phyloP scores from a whole-genome alignment of 2,797 vertebrate genomes.

The Craterocephalus amniculus region DNA sequence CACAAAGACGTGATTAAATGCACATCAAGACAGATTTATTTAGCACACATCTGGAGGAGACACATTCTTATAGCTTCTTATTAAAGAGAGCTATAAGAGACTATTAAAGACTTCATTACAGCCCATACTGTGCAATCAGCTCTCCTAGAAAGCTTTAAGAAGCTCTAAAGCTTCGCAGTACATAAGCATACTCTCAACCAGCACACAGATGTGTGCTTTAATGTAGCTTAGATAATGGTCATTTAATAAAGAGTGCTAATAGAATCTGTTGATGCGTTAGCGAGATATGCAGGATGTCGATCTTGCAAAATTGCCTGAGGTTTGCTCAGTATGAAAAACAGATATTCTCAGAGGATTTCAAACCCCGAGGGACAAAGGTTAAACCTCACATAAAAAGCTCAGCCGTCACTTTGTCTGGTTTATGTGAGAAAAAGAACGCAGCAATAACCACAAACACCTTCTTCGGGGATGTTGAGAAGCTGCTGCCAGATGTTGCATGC shows the following conservation, averaged over 20 bases:
- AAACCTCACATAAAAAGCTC: slow-evolving; percentile 12
- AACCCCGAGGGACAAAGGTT: background rate
- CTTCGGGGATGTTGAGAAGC: no score
- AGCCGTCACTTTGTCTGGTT: background rate
- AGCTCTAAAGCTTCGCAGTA: background rate
- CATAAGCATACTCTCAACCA: slow-evolving; percentile 3
- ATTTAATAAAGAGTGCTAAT: background rate
- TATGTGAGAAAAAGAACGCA: background rate
- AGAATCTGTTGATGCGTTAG: background rate
- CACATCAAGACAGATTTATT: slow-evolving; percentile 73
- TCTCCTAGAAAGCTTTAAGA: slow-evolving; percentile 17
- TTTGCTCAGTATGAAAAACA: slow-evolving; percentile 4
- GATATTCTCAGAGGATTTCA: slow-evolving; percentile 45
- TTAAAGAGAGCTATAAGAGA: no score
- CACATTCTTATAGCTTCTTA: slow-evolving; percentile 53
- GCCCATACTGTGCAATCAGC: slow-evolving; percentile 35
- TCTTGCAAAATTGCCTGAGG: background rate
- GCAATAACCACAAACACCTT: slow-evolving; percentile 38
- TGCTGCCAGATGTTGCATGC: background rate
- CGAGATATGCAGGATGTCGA: background rate
- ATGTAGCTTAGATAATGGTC: background rate
- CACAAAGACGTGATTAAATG: slow-evolving; percentile 78
- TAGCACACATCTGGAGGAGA: slow-evolving; percentile 63
- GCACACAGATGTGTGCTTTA: background rate
- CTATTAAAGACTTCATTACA: slow-evolving; percentile 68